phyloP scores from a whole-genome alignment of 2,113 vertebrate genomes.

The Tonatia bakeri region DNA sequence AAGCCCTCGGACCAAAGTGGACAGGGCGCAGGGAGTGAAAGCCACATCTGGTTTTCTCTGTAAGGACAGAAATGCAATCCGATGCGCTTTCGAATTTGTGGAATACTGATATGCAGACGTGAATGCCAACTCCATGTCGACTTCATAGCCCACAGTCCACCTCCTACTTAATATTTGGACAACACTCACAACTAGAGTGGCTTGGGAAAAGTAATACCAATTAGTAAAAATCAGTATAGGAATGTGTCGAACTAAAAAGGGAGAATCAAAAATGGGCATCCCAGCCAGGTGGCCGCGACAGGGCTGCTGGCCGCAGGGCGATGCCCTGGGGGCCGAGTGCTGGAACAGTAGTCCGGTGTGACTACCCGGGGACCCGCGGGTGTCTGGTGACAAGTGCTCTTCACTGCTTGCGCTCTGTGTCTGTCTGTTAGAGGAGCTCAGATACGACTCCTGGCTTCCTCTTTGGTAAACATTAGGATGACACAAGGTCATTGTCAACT shows the following conservation, averaged over 20 bases:
- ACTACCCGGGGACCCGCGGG: rapidly evolving
- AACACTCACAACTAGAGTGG: rapidly evolving
- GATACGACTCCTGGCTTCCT: rapidly evolving
- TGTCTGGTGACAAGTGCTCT: rapidly evolving
- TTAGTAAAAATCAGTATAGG: rapidly evolving
- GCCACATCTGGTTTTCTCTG: neutral
- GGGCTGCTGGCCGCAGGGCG: neutral
- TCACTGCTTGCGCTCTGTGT: rapidly evolving
- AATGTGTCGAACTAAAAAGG: neutral
- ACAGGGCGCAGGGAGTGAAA: rapidly evolving
- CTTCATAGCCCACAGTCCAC: rapidly evolving
- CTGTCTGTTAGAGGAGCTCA: neutral
- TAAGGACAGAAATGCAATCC: neutral
- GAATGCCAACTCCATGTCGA: rapidly evolving
- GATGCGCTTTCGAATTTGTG: neutral
- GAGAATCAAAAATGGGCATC: neutral
- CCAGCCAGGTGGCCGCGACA: neutral
- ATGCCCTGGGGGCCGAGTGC: neutral
- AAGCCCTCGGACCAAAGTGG: neutral
- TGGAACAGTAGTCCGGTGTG: neutral
- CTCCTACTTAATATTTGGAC: rapidly evolving
- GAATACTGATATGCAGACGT: rapidly evolving
- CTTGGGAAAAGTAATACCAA: neutral
- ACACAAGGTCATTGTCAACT: neutral
- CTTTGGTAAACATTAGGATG: neutral